These are phyloP conservation scores for Helicoverpa assulta DNA, from an alignment of 2,888 invertebrate species.

Conservation along the genomic window DNA sequence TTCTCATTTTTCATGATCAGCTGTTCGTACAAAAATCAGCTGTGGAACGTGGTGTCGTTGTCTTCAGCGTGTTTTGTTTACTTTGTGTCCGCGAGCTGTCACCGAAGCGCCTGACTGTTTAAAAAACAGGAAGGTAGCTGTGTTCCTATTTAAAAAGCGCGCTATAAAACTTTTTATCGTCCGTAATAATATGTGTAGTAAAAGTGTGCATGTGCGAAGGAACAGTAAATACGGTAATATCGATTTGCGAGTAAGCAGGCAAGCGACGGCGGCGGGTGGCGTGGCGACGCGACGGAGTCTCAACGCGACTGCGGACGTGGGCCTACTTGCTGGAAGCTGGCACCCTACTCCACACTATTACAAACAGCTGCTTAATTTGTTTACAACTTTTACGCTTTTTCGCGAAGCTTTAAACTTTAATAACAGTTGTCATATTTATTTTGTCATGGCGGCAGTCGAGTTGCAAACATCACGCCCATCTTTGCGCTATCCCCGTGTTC, in stretches of 20 bases:
- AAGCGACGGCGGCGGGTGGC: conserved; percentile 71
- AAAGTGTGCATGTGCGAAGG: conserved; percentile 69
- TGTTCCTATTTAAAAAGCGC: conserved; percentile 52
- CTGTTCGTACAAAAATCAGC: conserved; percentile 71
- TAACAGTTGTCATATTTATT: conserved; percentile 23
- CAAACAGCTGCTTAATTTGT: conserved; percentile 41
- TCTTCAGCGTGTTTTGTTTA: conserved; percentile 72
- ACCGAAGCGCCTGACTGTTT: conserved; percentile 47
- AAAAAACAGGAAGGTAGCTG: conserved; percentile 39
- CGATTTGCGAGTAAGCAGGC: conserved; percentile 75
- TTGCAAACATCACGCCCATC: conserved; percentile 31
- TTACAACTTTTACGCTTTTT: conserved; percentile 45
- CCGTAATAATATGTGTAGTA: conserved; percentile 71
- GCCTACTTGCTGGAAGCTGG: conserved; percentile 72
- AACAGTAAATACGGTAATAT: conserved; percentile 73
- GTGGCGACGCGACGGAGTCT: conserved; percentile 80
- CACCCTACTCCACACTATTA: conserved; percentile 49
- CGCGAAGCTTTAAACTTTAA: conserved; percentile 18
- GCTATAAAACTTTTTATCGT: conserved; percentile 71
- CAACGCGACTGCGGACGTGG: conserved; percentile 81
- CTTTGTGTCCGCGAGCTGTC: conserved; percentile 63
- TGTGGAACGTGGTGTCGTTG: conserved; percentile 68
- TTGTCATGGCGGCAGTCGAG: conserved; percentile 19
- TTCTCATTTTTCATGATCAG: conserved; percentile 62
- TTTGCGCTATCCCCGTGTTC: conserved; percentile 54